Base-by-base conservation (phyloP, 2,888 invertebrate genomes). In the Pterobdella sp. region DNA sequence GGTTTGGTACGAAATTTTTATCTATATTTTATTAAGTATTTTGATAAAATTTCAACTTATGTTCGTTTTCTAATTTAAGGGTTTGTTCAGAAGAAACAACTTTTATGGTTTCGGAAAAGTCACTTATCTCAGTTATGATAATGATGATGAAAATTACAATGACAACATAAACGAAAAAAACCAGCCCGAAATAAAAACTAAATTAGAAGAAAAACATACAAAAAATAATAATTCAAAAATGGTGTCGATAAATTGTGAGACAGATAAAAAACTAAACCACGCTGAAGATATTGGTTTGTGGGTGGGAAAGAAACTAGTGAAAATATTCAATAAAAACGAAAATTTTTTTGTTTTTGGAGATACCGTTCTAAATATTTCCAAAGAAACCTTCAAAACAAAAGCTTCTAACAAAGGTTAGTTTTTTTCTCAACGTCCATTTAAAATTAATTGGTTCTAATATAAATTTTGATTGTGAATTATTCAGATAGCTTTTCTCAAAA, bases 231-330 rank as follows among this genome's bases (percentile, higher is more conserved):
- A n/a, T n/a, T n/a, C n/a, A n/a, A n/a, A n/a, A n/a, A n/a, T n/a
- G n/a, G n/a, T n/a, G n/a, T n/a, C n/a, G n/a, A n/a, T n/a, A n/a
- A n/a, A n/a, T n/a, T n/a, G n/a, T n/a, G n/a, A n/a, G n/a, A n/a
- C n/a, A n/a, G n/a, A n/a, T n/a, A n/a, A n/a, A n/a, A n/a, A n/a
- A n/a, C n/a, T n/a, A n/a, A n/a, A n/a, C n/a, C n/a, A n/a, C n/a
- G n/a, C n/a, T 4, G 32, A 34, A 14, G 71, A 71, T 52, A 52
- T 71, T 18, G 71, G 71, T 14, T 7, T 71, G 29, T 71, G 71
- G 71, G n/a, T 49, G 35, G 71, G 34, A 29, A 34, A 34, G 10
- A 71, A 71, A 63, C 31, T 71, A 29, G 32, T 63, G 18, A 71
- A 36, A 35, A 10, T 71, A 22, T 71, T 69, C 14, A 29, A n/a